Evolutionary conservation across 2,113 vertebrate genomes (phyloP), one percentile per base, ranked within the genome.

Genomic region (Gambusia holbrooki): DNA sequence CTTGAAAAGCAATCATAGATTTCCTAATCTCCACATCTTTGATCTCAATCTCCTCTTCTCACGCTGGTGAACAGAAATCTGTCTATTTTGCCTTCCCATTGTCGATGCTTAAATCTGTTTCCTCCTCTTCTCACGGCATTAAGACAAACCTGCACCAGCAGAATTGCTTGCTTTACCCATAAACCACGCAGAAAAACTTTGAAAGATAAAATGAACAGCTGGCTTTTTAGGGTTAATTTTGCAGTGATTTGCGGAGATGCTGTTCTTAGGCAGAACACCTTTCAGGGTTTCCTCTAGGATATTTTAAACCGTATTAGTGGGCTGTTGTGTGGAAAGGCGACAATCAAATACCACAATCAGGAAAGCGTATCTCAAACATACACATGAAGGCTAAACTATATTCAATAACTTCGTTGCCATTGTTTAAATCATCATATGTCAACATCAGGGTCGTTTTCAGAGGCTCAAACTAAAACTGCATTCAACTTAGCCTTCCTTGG

Each of bases 21-120:
- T 77, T 74, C 67, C 83, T 87, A 79, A 88, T 81, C 48, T 54
- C 79, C 83, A 73, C 1, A n/a, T 70, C 84, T 87, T 85, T 84
- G 82, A 92, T 88, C 74, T 77, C 12, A 69, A 79, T 68, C 81
- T 88, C 58, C 40, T 25, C 65, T 81, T 77, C 73, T 66, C 51
- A 54, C 42, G 48, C 62, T 72, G 68, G 25, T 78, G 62, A 30
- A 32, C 58, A 14, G 1, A 25, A 19, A 61, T 66, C 61, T 62
- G 64, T 60, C 30, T 76, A 30, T 30, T 30, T 54, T 78, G 25
- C 48, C 30, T 48, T 48, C 33, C 40, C 62, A 25, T 30, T 80
- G 14, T 61, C 81, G 37, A 62, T 76, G 62, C 9, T 35, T 19
- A 66, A 77, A 25, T 74, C 58, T 30, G 27, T 72, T 70, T 54